Base-by-base conservation (phyloP, 2,797 vertebrate species). In the Danio jaintianensis region DNA sequence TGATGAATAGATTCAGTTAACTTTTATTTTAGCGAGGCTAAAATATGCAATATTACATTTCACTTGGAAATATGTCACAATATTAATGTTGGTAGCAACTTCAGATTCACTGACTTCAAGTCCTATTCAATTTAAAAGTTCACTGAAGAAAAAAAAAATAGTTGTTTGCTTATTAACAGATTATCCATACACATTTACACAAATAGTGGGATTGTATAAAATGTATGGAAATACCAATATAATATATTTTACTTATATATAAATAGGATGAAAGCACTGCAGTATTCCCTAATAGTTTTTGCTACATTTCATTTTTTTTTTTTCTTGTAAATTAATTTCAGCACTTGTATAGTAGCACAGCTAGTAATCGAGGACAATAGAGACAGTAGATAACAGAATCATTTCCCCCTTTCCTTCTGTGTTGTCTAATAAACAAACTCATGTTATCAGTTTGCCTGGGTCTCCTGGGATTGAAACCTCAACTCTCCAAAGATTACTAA, bases 391-490 rank as follows among this genome's bases (percentile, higher is more conserved):
- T 29, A 45, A 20, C 0, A 10, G 72, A 53, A 36, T 20, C 16
- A 36, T 45, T 52, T 3, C 11, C 58, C 70, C 63, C 16, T 59
- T 62, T 36, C 68, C 64, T 47, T 68, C 29, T 11, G 61, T 82
- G 36, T 75, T 63, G 66, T 83, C 68, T 72, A 63, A 75, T 84
- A 84, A 82, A 77, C 81, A 73, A 76, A 86, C 90, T 91, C 84
- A 89, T 88, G 87, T 91, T 91, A 90, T 92, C 88, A 84, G 83
- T 89, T 85, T 87, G 84, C 87, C 85, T 86, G 78, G 84, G 86
- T 90, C 78, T 80, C 89, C 82, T 88, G 90, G 86, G 87, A 91
- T 86, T 87, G 83, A 67, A 82, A 80, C 76, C 61, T 50, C 42
- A 76, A 86, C 78, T 89, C 91, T 92, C 90, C 72, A 82, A 47